These are phyloP conservation scores for Aspidiotus destructor DNA, from an alignment of 2,888 invertebrate species.

Conservation along the genomic window DNA sequence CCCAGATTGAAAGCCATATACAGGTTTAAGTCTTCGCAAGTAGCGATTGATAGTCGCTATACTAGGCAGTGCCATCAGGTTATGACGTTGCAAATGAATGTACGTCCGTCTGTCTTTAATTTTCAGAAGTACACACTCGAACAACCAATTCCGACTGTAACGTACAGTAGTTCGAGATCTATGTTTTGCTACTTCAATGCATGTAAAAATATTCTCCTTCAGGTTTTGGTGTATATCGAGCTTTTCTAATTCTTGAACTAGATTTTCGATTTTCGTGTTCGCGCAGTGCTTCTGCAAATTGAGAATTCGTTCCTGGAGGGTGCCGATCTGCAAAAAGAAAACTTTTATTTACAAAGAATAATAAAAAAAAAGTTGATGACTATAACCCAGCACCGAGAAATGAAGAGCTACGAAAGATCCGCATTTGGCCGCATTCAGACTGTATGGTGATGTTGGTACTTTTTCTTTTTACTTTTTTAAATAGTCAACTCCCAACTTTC, in stretches of 20 bases:
- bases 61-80: neutral
- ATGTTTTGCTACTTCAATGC: neutral
- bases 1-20: constrained; percentile 35
- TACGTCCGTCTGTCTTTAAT: constrained; percentile 3
- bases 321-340: too few relatives aligned
- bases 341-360: too few relatives aligned
- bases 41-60: neutral
- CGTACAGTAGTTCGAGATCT: neutral
- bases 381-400: too few relatives aligned
- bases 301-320: too few relatives aligned
- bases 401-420: too few relatives aligned
- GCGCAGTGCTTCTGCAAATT: too few relatives aligned
- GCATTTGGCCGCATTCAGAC: too few relatives aligned
- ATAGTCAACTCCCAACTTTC: too few relatives aligned
- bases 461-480: too few relatives aligned
- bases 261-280: too few relatives aligned
- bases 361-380: too few relatives aligned
- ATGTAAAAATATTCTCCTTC: neutral
- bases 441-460: too few relatives aligned
- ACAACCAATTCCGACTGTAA: neutral
- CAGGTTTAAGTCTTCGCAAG: neutral
- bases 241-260: neutral
- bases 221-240: neutral
- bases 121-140: constrained; percentile 2
- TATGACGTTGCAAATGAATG: constrained; percentile 5